phyloP scores from a whole-genome alignment of 2,113 vertebrate genomes.

The Capreolus pygargus region DNA sequence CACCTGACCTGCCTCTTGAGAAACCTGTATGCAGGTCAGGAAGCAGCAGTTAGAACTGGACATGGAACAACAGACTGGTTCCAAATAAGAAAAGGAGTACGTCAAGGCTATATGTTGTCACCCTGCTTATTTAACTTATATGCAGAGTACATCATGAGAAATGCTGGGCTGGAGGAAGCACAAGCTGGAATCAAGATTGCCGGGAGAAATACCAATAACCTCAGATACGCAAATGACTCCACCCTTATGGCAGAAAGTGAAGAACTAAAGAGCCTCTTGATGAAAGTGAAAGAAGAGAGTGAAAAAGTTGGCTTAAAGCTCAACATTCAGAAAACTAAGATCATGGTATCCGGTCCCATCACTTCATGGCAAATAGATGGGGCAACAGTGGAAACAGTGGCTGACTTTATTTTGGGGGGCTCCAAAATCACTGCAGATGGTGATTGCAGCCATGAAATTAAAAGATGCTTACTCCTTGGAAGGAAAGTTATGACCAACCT shows the following conservation, averaged over 20 bases:
- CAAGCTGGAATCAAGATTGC: neutral
- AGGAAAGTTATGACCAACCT: neutral
- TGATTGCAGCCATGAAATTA: neutral
- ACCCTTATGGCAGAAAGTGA: neutral
- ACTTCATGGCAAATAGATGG: neutral
- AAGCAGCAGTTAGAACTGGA: neutral
- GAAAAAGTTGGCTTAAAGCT: neutral
- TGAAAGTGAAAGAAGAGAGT: neutral
- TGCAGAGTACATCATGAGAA: neutral
- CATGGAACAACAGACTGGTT: neutral
- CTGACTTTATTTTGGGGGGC: neutral
- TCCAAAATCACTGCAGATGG: neutral
- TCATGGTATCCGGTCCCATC: neutral
- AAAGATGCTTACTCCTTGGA: neutral
- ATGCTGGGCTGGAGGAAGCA: neutral
- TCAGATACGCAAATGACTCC: neutral
- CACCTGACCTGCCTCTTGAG: no score
- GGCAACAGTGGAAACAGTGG: neutral
- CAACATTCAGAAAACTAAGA: neutral
- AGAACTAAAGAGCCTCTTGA: neutral
- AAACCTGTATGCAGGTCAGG: no score
- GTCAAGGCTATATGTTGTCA: neutral
- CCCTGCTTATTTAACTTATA: neutral
- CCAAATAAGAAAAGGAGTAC: neutral
- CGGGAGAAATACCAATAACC: neutral